Evolutionary conservation across 2,888 invertebrate species (phyloP).

Genomic region (Aphrophora alni): DNA sequence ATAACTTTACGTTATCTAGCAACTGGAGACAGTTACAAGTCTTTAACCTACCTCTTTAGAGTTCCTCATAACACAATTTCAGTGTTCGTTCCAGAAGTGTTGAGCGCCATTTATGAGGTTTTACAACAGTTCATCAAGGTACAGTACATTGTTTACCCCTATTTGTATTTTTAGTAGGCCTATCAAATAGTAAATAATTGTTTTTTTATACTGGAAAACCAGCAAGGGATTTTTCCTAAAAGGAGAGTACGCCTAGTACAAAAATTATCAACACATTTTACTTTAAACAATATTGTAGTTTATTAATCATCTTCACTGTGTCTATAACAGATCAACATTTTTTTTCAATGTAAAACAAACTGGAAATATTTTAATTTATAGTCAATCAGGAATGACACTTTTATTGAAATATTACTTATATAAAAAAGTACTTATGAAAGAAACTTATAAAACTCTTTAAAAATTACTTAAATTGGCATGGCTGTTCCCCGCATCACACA

Average conservation of each 20-base stretch:
- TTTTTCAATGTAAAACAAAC: no score
- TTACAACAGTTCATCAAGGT: no score
- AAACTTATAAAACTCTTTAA: no score
- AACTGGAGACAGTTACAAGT: no score
- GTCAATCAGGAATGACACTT: no score
- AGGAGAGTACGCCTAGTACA: background rate
- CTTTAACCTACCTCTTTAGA: no score
- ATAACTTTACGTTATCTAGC: background rate
- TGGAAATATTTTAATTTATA: background rate
- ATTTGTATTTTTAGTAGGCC: background rate
- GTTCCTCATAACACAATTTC: conserved; percentile 20
- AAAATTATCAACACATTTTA: no score
- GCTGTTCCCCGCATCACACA: background rate
- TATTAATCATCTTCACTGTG: background rate
- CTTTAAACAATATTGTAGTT: no score
- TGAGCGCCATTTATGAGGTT: no score
- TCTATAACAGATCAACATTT: no score
- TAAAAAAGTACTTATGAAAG: conserved; percentile 9
- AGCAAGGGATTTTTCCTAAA: conserved; percentile 13
- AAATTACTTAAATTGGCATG: conserved; percentile 2
- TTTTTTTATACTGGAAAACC: background rate
- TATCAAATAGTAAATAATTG: no score
- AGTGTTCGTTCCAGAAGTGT: background rate
- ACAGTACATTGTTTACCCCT: background rate
- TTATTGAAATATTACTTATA: conserved; percentile 6